phyloP scores from a whole-genome alignment of 2,113 vertebrate genomes.

The Clarias macrocephalus region DNA sequence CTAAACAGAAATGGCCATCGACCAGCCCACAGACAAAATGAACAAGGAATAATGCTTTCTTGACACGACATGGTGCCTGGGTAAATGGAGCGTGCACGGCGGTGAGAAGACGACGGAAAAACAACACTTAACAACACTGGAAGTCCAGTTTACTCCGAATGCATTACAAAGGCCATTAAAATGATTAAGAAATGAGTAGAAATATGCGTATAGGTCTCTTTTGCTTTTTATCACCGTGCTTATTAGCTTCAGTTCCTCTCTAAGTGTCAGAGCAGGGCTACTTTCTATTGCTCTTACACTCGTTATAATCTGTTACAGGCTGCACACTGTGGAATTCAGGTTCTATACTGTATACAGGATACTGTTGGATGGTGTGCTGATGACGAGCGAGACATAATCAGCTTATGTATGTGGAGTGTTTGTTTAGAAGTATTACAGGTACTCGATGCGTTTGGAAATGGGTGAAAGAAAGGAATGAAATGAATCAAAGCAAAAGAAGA shows the following conservation, averaged over 20 bases:
- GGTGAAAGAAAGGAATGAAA: background rate
- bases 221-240: no score
- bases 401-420: slow-evolving; percentile 7
- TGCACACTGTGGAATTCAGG: background rate
- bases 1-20: slow-evolving; percentile 16
- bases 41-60: slow-evolving; percentile 26
- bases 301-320: background rate
- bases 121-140: background rate
- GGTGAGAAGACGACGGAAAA: background rate
- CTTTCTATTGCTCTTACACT: background rate
- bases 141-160: background rate
- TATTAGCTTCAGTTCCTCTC: background rate
- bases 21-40: slow-evolving; percentile 21
- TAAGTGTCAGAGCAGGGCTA: background rate
- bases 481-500: background rate
- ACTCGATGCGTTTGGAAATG: background rate
- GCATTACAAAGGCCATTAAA: background rate
- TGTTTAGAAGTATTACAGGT: background rate
- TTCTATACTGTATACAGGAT: background rate
- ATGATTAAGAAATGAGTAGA: background rate
- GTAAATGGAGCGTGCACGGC: slow-evolving; percentile 21
- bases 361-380: background rate
- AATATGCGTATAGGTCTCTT: background rate
- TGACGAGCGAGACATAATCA: background rate
- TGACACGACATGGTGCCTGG: slow-evolving; percentile 23